Base-by-base conservation (phyloP, 2,113 vertebrate genomes). In the Riparia riparia region DNA sequence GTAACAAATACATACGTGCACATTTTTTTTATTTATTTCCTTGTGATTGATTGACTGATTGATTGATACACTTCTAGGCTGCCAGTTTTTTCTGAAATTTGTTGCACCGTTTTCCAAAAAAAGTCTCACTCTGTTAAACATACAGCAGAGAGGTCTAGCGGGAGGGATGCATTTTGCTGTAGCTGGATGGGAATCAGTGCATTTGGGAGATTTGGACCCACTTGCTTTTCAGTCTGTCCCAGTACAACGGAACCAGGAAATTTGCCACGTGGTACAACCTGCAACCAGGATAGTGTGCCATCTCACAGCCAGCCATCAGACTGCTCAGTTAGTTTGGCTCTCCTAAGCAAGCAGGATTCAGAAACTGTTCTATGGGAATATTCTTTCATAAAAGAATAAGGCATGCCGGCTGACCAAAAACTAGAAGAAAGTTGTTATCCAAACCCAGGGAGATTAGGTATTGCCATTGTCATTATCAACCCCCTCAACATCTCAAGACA, bases 1-100 rank as follows among this genome's bases (percentile, higher is more conserved):
- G 45, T 57, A 66, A 72, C 5, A 81, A 76, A 87, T 51, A 90
- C 5, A 1, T 19, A 4, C 0, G 1, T 51, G 6, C 44, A 41
- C 42, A 54, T 79, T 89, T 92, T 92, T 12, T 93, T 89, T 87
- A 37, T 90, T 91, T 80, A 56, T 71, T 77, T 50, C 4, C 10
- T 26, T 21, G 10, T 90, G 61, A 4, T 4, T 45, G 37, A 11
- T 39, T 54, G 25, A 34, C 51, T 37, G 53, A 60, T 56, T 84
- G 89, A 17, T 84, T 78, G 69, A 60, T 58, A 64, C 11, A 18
- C 25, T 50, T 70, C 25, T 24, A 39, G 53, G 10, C 32, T 84
- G 37, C 9, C n/a, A 34, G 4, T 19, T 74, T 28, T 58, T 61
- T 86, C 39, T 56, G 50, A 80, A 50, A 39, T 74, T 49, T 71